Base-by-base conservation (phyloP, 2,888 invertebrate species). In the Ferrisia virgata region DNA sequence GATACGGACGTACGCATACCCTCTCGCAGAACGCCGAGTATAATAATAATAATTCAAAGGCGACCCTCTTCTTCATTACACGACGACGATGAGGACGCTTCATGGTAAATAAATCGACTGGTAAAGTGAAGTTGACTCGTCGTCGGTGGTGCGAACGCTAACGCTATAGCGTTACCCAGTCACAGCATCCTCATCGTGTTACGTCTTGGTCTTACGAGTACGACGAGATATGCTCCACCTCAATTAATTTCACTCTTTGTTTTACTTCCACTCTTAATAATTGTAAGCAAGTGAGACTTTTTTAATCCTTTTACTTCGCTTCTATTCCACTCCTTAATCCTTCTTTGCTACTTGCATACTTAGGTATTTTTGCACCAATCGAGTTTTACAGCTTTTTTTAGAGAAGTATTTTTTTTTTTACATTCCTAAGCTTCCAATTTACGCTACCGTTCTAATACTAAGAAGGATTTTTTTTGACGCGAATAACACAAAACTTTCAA, bases 81-180 rank as follows among this genome's bases (percentile, higher is more conserved):
- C 18, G 18, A 58, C 31, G 47, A 53, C 47, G 18, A 47, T 33
- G 18, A 81, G 81, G 81, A 81, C 53, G 81, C 53, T 81, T 81
- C 81, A 81, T 81, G 81, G 81, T 64, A 43, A 81, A 81, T 81
- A 81, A 81, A 81, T 81, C 81, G 81, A 81, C 81, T 81, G 81
- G 81, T 36, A 64, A 81, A 81, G 58, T 81, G 58, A 39, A 81
- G 81, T 53, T 81, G 81, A 81, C 81, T 81, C 47, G 80, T 80
- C 47, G 80, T 80, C 80, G 80, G 53, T 33, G 53, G 80, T 79
- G 79, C 43, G 47, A 80, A 53, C 15, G n/a, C 33, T 11, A 39
- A 40, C 80, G 58, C 28, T 4, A 64, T 1, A 25, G 28, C 9
- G 11, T 2, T 13, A 1, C 18, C 36, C 47, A 40, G 31, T 31